phyloP scores from a whole-genome alignment of 2,888 invertebrate species.

The Therioaphis trifolii region DNA sequence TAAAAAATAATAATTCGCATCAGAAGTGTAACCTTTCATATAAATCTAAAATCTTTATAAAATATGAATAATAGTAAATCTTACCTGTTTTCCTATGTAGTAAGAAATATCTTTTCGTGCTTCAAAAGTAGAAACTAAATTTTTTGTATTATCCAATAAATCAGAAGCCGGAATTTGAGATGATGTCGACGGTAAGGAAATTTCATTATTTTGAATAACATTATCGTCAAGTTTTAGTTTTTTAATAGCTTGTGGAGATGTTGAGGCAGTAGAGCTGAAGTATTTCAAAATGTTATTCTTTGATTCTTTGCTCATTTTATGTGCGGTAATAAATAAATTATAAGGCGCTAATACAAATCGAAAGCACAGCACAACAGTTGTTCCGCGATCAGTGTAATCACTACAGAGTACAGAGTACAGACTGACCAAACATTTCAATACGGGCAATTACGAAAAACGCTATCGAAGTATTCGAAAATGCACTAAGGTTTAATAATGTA shows the following conservation, averaged over 20 bases:
- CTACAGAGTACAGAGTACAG: not conserved
- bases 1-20: no score
- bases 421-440: not conserved
- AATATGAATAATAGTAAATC: no score
- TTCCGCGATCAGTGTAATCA: not conserved
- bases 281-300: constrained; percentile 5
- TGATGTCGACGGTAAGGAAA: not conserved
- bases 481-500: not conserved
- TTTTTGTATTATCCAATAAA: constrained; percentile 9
- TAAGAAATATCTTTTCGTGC: not conserved
- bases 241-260: not conserved
- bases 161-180: not conserved
- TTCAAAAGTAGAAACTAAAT: constrained; percentile 9
- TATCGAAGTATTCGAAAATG: not conserved
- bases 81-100: no score
- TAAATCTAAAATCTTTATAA: no score
- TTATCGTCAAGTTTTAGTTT: not conserved
- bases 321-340: not conserved
- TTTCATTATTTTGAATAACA: not conserved
- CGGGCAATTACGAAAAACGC: not conserved
- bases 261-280: not conserved
- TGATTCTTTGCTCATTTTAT: constrained; percentile 12
- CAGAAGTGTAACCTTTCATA: no score
- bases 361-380: not conserved
- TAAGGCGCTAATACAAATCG: not conserved